These are phyloP conservation scores for Heteronetta atricapilla DNA, from an alignment of 2,113 vertebrate genomes.

Conservation along the genomic window DNA sequence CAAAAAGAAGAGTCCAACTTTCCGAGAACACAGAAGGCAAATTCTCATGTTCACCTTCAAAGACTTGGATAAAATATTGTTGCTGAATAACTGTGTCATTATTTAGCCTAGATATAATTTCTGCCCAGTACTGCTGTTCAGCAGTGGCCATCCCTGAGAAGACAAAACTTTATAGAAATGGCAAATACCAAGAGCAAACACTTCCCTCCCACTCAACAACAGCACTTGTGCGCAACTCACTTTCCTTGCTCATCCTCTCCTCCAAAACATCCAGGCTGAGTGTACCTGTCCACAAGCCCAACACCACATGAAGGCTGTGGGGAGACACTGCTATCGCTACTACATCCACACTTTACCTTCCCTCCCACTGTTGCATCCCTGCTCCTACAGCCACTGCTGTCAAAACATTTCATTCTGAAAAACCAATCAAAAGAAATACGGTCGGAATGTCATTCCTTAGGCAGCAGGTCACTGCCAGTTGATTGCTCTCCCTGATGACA, in stretches of 20 bases:
- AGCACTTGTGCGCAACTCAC: rapidly evolving
- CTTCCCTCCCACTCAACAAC: rapidly evolving
- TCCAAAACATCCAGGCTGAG: rapidly evolving
- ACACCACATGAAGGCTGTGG: neutral
- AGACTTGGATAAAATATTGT: neutral
- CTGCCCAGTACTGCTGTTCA: neutral
- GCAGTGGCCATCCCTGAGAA: neutral
- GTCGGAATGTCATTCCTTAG: rapidly evolving
- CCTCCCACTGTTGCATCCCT: neutral
- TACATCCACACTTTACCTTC: neutral
- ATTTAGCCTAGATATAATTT: neutral
- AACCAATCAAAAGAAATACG: rapidly evolving
- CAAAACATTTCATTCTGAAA: neutral
- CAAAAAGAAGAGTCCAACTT: neutral
- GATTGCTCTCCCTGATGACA: neutral
- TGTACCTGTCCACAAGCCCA: neutral
- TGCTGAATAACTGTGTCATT: neutral
- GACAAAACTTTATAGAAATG: neutral
- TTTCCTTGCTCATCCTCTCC: neutral
- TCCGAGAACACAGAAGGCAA: neutral
- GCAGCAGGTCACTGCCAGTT: neutral
- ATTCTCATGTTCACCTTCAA: neutral
- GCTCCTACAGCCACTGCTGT: neutral
- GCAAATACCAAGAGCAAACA: rapidly evolving
- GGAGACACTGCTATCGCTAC: neutral